phyloP scores from a whole-genome alignment of 1,140 invertebrate species.

The Manduca sexta region DNA sequence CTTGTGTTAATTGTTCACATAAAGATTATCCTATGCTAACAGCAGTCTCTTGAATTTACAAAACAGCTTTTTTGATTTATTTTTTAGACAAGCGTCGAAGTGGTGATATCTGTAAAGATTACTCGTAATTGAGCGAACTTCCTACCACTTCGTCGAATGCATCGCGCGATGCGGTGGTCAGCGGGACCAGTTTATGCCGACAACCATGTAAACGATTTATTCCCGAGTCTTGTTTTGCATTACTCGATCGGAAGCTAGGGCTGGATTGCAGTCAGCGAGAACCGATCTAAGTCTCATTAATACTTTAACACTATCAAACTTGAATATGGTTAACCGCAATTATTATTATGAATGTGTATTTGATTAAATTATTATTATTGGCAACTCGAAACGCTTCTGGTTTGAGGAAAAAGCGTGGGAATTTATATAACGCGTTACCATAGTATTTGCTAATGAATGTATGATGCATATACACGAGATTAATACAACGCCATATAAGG shows the following conservation, averaged over 20 bases:
- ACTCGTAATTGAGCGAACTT: slow-evolving; percentile 6
- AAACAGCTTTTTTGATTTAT: no score
- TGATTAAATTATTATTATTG: no score
- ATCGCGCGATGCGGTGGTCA: slow-evolving; percentile 30
- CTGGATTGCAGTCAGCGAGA: slow-evolving; percentile 20
- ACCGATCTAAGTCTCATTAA: no score
- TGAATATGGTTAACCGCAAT: no score
- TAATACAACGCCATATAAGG: not conserved
- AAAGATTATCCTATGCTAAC: slow-evolving; percentile 1
- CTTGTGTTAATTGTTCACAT: slow-evolving; percentile 5
- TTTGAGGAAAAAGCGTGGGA: not conserved
- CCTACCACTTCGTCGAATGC: slow-evolving; percentile 33
- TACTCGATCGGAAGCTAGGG: slow-evolving; percentile 62
- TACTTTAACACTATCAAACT: no score
- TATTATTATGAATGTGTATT: no score
- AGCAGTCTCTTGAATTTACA: slow-evolving; percentile 1
- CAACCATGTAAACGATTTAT: slow-evolving; percentile 72
- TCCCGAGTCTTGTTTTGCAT: slow-evolving; percentile 66
- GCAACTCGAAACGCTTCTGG: not conserved
- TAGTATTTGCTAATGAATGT: not conserved
- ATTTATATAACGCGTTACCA: not conserved
- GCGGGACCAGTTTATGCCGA: slow-evolving; percentile 69
- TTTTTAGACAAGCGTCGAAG: no score
- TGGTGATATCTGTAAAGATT: no score
- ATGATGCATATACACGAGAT: not conserved